phyloP scores from a whole-genome alignment of 37 sponge, comb jelly and placozoan genomes.

The Theonella swinhoei region DNA sequence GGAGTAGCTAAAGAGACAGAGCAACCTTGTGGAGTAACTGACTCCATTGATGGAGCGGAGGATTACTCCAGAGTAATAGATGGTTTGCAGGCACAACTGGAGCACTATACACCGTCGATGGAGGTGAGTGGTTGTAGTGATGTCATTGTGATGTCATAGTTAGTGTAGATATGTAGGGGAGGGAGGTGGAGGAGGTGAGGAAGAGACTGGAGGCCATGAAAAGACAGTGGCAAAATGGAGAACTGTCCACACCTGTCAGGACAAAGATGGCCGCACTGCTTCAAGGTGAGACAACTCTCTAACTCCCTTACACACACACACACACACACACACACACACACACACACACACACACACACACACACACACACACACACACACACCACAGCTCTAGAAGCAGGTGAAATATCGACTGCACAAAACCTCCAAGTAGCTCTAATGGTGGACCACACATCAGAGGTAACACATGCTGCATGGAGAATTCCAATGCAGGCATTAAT shows the following conservation, averaged over 20 bases:
- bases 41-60: neutral
- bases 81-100: neutral
- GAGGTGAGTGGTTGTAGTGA: too few relatives aligned
- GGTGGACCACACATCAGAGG: slow-evolving; percentile 77
- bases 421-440: slow-evolving; percentile 64
- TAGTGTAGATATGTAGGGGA: neutral
- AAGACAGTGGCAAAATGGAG: neutral
- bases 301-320: neutral
- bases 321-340: too few relatives aligned
- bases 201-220: neutral
- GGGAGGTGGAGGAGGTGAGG: slow-evolving; percentile 2
- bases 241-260: neutral
- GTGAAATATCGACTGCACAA: slow-evolving; percentile 33
- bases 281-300: neutral
- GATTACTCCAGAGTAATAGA: neutral
- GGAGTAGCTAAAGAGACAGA: too few relatives aligned
- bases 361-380: neutral
- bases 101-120: neutral
- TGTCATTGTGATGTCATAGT: too few relatives aligned
- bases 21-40: neutral
- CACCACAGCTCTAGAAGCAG: slow-evolving; percentile 35
- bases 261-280: neutral
- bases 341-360: too few relatives aligned
- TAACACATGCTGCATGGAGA: neutral
- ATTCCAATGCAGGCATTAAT: neutral